Evolutionary conservation across 2,797 vertebrate genomes (phyloP).

Genomic region (Pristis pectinata): DNA sequence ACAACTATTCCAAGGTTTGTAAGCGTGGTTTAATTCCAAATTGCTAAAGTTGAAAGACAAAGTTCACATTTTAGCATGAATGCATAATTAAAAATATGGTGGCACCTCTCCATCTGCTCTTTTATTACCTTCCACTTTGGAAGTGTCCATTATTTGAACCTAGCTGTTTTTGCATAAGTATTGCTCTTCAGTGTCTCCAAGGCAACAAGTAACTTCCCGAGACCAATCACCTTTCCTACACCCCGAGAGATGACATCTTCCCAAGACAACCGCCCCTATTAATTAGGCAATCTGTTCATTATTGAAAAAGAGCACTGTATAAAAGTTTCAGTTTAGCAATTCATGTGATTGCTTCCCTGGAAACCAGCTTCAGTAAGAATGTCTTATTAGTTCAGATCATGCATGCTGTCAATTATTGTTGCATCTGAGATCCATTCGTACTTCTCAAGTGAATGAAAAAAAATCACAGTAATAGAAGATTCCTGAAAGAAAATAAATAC

Average conservation of each 20-base stretch:
- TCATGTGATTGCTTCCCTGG: constrained; percentile 17
- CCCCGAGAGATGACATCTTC: constrained; percentile 9
- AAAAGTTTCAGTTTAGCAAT: constrained; percentile 23
- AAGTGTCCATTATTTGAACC: constrained; percentile 29
- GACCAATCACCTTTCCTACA: constrained; percentile 1
- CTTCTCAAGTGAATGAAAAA: background rate
- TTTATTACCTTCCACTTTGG: constrained; percentile 28
- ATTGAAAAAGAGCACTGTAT: background rate
- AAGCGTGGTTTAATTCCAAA: background rate
- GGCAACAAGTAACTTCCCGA: constrained; percentile 10
- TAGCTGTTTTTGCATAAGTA: background rate
- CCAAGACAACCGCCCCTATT: constrained; percentile 22
- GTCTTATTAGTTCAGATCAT: constrained; percentile 25
- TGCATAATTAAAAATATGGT: constrained; percentile 30
- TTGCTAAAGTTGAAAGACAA: background rate
- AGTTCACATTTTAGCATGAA: constrained; percentile 17
- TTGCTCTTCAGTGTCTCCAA: background rate
- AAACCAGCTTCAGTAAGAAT: constrained; percentile 20
- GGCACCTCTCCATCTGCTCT: background rate
- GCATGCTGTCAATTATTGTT: constrained; percentile 27
- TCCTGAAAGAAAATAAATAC: constrained; percentile 23
- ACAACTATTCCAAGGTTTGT: background rate
- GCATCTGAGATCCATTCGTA: constrained; percentile 14
- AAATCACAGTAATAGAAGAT: background rate
- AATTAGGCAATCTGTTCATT: constrained; percentile 33